phyloP scores from a whole-genome alignment of 2,113 vertebrate genomes.

The Hyperoodon ampullatus region DNA sequence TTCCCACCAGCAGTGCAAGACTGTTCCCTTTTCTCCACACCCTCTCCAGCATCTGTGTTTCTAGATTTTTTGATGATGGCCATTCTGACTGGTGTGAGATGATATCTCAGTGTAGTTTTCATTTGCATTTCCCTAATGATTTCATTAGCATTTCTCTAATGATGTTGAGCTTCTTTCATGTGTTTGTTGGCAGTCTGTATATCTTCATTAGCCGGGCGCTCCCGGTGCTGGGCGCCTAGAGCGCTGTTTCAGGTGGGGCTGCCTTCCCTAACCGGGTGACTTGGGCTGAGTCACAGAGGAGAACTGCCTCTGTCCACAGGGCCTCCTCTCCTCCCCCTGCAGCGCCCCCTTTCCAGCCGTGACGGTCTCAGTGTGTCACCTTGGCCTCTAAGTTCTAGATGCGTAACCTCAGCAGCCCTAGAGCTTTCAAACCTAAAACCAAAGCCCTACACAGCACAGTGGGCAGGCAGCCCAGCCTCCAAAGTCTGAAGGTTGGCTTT shows the following conservation, averaged over 20 bases:
- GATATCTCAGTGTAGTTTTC: too few relatives aligned
- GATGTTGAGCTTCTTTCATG: too few relatives aligned
- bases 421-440: not conserved
- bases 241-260: not conserved
- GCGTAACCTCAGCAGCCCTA: not conserved
- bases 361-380: not conserved
- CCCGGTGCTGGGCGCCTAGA: not conserved
- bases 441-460: accelerated
- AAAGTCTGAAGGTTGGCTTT: not conserved
- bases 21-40: too few relatives aligned
- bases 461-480: not conserved
- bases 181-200: too few relatives aligned
- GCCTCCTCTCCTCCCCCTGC: too few relatives aligned
- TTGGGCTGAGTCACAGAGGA: accelerated
- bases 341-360: not conserved
- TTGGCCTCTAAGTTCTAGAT: accelerated
- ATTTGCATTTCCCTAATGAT: too few relatives aligned
- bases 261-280: accelerated
- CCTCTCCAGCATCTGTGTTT: too few relatives aligned
- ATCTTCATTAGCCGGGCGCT: too few relatives aligned
- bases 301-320: accelerated
- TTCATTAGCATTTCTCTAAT: too few relatives aligned
- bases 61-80: too few relatives aligned
- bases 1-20: too few relatives aligned
- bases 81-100: too few relatives aligned